A percentile compares a stretch with the other conserved stretches of the same genome.
phyloP scores from a whole-genome alignment of 2,888 invertebrate genomes.

The Lycophotia porphyrea region DNA sequence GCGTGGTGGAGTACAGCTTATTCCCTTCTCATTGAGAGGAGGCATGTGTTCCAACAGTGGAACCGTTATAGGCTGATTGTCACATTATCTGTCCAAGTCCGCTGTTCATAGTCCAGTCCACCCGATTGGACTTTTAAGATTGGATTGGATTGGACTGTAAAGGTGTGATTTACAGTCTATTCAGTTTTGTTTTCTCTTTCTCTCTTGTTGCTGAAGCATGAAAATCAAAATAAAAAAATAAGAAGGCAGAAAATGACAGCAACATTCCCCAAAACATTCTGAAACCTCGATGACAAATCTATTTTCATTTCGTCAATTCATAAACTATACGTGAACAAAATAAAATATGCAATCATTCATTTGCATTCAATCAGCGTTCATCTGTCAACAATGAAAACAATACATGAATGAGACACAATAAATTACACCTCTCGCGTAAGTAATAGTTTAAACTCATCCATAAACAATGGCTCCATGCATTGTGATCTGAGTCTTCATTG shows the following conservation, averaged over 20 bases:
- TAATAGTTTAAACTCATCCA: slow-evolving; percentile 69
- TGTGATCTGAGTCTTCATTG: slow-evolving; percentile 72
- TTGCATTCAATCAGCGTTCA: slow-evolving; percentile 52
- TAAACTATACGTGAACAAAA: slow-evolving; percentile 41
- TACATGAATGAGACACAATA: slow-evolving; percentile 64
- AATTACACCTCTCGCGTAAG: slow-evolving; percentile 70
- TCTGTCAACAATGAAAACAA: slow-evolving; percentile 66
- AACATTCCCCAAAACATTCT: slow-evolving; percentile 15
- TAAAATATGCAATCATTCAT: slow-evolving; percentile 48
- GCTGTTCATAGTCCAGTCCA: neutral
- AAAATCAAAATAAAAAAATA: neutral
- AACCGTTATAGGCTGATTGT: neutral
- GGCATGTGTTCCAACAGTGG: neutral
- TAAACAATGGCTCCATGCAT: slow-evolving; percentile 71
- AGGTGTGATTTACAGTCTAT: neutral
- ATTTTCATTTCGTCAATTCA: slow-evolving; percentile 37
- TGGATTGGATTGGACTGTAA: too few species aligned
- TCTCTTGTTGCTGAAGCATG: too few species aligned
- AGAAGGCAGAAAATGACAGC: neutral
- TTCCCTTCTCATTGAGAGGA: neutral
- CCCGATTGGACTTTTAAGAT: neutral
- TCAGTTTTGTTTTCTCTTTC: neutral
- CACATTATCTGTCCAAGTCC: neutral
- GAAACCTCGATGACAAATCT: slow-evolving; percentile 16
- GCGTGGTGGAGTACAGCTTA: neutral